Evolutionary conservation across 1,140 invertebrate species (phyloP).

Genomic region (Eumaeus atala): DNA sequence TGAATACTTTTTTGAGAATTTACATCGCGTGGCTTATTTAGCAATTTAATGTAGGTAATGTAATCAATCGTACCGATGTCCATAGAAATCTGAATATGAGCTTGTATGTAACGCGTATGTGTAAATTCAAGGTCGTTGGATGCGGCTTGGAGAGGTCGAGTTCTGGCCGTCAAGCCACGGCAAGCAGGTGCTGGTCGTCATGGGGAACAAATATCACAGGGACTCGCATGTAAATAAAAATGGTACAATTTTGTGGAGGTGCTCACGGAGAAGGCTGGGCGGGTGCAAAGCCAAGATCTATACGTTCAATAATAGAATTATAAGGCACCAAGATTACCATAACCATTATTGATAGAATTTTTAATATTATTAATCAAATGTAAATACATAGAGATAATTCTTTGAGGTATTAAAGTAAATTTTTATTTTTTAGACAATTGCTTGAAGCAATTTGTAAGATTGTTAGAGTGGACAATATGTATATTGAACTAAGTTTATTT

Average conservation of each 20-base stretch:
- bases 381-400: neutral
- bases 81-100: neutral
- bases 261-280: slow-evolving; percentile 9
- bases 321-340: slow-evolving; percentile 16
- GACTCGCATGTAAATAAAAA: slow-evolving; percentile 15
- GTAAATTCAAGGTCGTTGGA: slow-evolving; percentile 5
- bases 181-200: slow-evolving; percentile 10
- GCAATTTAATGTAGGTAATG: too few relatives aligned
- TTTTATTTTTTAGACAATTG: too few relatives aligned
- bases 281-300: slow-evolving; percentile 11
- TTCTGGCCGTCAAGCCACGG: slow-evolving; percentile 9
- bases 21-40: too few relatives aligned
- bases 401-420: neutral
- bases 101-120: neutral
- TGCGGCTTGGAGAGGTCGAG: neutral
- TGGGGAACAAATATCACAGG: slow-evolving; percentile 15
- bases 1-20: too few relatives aligned
- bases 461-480: too few relatives aligned
- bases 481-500: too few relatives aligned
- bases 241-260: slow-evolving; percentile 11
- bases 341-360: slow-evolving; percentile 15
- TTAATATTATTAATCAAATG: neutral
- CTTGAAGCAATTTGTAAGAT: too few relatives aligned
- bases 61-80: neutral
- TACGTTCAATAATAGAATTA: slow-evolving; percentile 9